A percentile compares a stretch with the other conserved stretches of the same genome.
Evolutionary conservation across 2,888 invertebrate species (phyloP).

Genomic region (Siphonodentalium dalli): DNA sequence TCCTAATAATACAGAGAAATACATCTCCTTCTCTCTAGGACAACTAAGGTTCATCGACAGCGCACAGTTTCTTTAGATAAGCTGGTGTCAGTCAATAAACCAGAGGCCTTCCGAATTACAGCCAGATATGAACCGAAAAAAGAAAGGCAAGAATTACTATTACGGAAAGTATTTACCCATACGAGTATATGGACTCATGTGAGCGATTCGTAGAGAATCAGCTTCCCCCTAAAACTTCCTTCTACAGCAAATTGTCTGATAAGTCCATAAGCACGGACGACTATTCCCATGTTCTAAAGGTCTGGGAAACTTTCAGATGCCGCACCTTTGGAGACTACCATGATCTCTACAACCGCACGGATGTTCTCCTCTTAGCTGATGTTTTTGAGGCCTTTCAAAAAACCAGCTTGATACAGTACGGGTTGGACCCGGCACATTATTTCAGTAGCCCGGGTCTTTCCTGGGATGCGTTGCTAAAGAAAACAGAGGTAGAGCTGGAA

Average conservation of each 20-base stretch:
- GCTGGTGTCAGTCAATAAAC: not conserved
- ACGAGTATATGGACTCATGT: slow-evolving; percentile 47
- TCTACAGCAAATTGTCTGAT: slow-evolving; percentile 23
- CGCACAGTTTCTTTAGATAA: slow-evolving; percentile 6
- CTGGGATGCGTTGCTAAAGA: slow-evolving; percentile 51
- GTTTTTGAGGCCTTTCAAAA: slow-evolving; percentile 46
- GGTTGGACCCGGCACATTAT: slow-evolving; percentile 46
- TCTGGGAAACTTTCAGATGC: slow-evolving; percentile 16
- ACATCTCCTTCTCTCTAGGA: slow-evolving; percentile 30
- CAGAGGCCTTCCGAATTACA: slow-evolving; percentile 6
- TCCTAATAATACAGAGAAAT: slow-evolving; percentile 31
- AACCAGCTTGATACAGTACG: slow-evolving; percentile 38
- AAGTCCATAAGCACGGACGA: slow-evolving; percentile 28
- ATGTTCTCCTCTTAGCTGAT: slow-evolving; percentile 49
- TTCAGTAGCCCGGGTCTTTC: slow-evolving; percentile 49
- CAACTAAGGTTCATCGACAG: slow-evolving; percentile 32
- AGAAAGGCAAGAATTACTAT: slow-evolving; percentile 2
- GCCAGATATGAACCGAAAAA: not conserved
- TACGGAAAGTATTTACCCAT: slow-evolving; percentile 40
- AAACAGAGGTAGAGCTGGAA: slow-evolving; percentile 39
- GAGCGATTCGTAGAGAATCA: slow-evolving; percentile 35
- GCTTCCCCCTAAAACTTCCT: slow-evolving; percentile 24
- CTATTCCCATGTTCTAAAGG: slow-evolving; percentile 30
- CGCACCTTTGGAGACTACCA: slow-evolving; percentile 31
- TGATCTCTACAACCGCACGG: slow-evolving; percentile 39